Conservation (phyloP, 2,113 vertebrate species). For the Salvator merianae region DNA sequence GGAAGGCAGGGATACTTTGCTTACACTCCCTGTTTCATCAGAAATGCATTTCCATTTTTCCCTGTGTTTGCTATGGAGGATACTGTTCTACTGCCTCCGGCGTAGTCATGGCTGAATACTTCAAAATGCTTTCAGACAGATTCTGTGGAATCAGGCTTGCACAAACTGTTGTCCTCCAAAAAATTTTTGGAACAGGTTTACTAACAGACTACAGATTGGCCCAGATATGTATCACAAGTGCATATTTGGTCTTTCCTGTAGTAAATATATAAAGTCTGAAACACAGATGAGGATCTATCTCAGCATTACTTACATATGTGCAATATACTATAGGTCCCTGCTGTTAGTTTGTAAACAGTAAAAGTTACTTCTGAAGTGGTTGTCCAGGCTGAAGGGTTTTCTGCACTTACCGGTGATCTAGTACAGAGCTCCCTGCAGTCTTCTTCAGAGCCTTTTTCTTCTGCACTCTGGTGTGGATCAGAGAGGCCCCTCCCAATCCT, state of each 20-base stretch:
- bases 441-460: too few species aligned
- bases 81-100: neutral
- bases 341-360: neutral
- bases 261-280: neutral
- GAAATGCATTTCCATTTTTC: neutral
- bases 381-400: neutral
- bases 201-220: neutral
- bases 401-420: too few species aligned
- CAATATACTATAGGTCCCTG: too few species aligned
- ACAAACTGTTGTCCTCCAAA: neutral
- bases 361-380: neutral
- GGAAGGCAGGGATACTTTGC: neutral
- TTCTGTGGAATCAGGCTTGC: neutral
- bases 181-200: neutral
- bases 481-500: too few species aligned
- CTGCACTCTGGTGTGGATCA: too few species aligned
- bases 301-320: neutral
- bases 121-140: neutral
- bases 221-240: neutral
- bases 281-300: neutral
- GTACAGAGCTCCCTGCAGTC: too few species aligned
- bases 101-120: neutral
- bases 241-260: neutral
- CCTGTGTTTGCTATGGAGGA: neutral
- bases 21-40: neutral